Base-by-base conservation (phyloP, 2,888 invertebrate species). In the Gymnoscelis rufifasciata region DNA sequence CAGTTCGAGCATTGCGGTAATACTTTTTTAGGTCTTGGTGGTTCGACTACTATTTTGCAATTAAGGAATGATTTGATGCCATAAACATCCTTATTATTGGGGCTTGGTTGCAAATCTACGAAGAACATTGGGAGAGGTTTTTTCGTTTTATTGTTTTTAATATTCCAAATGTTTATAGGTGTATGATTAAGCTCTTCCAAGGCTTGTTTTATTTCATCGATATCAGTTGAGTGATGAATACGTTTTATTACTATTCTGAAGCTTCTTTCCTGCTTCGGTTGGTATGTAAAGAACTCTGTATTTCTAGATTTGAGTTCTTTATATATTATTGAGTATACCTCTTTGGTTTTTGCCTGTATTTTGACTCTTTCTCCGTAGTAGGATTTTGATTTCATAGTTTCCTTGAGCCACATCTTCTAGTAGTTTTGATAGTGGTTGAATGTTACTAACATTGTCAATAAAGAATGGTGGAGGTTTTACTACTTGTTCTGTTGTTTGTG, bases 391-490 rank as follows among this genome's bases (percentile, higher is more conserved):
- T 26, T 26, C 26, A 26, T 7, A 26, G 4, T 7, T 2, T 7
- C 8, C 23, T 23, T 23, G 3, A 5, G 23, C 23, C 3, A 6
- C 6, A 5, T 23, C 8, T 2, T 26, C 26, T 7, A 26, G 8
- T 7, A 26, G 4, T 26, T 26, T 7, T 26, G 8, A 7, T 3
- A 26, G 26, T 3, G 26, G 26, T 7, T 7, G 26, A 2, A 26
- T 26, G 8, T 26, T 11, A 29, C 11, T 29, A 11, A 29, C 31
- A 15, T 35, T 49, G 26, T 26, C 63, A 29, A 29, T 29, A 26
- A 26, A 26, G 2, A 26, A 7, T 26, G 26, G 26, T 7, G 26
- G 26, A 2, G 26, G 26, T 7, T 26, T 26, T 3, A 8, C 8
- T 26, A 5, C 23, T 6, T 6, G 23, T 23, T 23, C 6, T 23